phyloP scores from a whole-genome alignment of 2,113 vertebrate species.

The Carlito syrichta region DNA sequence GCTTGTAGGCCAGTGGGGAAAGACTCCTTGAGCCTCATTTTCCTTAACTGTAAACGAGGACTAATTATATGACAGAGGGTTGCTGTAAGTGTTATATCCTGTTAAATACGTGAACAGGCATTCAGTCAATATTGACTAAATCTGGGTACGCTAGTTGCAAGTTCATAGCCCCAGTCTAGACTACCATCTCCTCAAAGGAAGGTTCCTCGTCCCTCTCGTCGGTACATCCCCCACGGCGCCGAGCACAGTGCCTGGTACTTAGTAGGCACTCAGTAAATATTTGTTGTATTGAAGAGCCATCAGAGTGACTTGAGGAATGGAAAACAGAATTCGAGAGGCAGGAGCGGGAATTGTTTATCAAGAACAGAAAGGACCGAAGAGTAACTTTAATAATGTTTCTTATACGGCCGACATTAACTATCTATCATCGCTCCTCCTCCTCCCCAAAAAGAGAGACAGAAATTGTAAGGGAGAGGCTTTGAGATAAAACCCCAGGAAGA shows the following conservation, averaged over 20 bases:
- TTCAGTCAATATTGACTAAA: conserved; percentile 35
- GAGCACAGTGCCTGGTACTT: conserved; percentile 33
- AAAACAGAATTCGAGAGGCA: conserved; percentile 54
- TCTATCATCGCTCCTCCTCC: conserved; percentile 76
- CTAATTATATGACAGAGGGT: neutral
- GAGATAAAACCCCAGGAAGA: conserved; percentile 77
- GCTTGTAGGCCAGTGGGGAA: conserved; percentile 3
- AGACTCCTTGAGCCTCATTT: neutral
- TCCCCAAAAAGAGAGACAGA: conserved; percentile 71
- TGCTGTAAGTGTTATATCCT: neutral
- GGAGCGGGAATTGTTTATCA: conserved; percentile 65
- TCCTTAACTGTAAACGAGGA: conserved; percentile 10
- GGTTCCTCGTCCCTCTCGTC: neutral
- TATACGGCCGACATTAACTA: conserved; percentile 72
- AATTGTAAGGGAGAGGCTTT: conserved; percentile 74
- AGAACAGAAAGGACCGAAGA: conserved; percentile 66
- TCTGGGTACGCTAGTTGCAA: neutral
- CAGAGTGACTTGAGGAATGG: conserved; percentile 65
- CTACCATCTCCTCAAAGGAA: neutral
- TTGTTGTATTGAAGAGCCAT: conserved; percentile 63
- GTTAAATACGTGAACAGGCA: conserved; percentile 27
- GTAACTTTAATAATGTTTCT: conserved; percentile 77
- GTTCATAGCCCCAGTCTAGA: neutral
- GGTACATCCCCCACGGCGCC: neutral
- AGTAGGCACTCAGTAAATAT: conserved; percentile 67